Conservation (phyloP, 1,140 invertebrate species). For the Hypsibius dujardini region DNA sequence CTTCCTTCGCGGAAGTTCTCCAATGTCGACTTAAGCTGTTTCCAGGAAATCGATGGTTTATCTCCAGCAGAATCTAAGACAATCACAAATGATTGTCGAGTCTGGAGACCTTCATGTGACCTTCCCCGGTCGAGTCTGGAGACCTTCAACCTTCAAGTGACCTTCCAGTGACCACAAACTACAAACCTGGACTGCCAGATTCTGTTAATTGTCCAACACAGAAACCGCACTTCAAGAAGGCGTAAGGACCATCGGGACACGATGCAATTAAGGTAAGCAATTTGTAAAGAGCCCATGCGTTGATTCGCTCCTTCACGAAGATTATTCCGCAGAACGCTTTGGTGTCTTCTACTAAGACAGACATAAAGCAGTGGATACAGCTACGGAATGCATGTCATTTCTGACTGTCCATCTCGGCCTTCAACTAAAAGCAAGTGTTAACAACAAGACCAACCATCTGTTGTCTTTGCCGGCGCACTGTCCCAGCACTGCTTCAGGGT, state of each 20-base stretch:
- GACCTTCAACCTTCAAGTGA: too few species aligned
- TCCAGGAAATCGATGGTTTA: neutral
- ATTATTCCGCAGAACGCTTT: constrained; percentile 31
- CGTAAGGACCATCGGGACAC: neutral
- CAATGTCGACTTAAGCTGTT: constrained; percentile 30
- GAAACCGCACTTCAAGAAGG: neutral
- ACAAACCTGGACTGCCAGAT: neutral
- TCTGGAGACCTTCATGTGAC: too few species aligned
- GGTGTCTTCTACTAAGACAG: constrained; percentile 25
- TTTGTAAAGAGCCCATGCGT: constrained; percentile 32
- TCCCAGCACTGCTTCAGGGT: neutral
- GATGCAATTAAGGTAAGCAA: constrained; percentile 26
- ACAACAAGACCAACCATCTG: neutral
- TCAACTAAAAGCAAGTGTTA: neutral
- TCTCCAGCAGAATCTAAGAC: constrained; percentile 9
- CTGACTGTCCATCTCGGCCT: neutral
- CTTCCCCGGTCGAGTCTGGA: too few species aligned
- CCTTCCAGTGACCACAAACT: neutral
- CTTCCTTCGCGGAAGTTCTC: constrained; percentile 72
- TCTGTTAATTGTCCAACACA: constrained; percentile 9
- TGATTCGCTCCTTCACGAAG: constrained; percentile 32
- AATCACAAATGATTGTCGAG: neutral
- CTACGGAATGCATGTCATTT: too few species aligned
- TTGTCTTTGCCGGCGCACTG: neutral
- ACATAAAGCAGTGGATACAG: neutral